These are phyloP conservation scores for Drosophila insularis DNA, from an alignment of 1,140 invertebrate species.

Conservation along the genomic window DNA sequence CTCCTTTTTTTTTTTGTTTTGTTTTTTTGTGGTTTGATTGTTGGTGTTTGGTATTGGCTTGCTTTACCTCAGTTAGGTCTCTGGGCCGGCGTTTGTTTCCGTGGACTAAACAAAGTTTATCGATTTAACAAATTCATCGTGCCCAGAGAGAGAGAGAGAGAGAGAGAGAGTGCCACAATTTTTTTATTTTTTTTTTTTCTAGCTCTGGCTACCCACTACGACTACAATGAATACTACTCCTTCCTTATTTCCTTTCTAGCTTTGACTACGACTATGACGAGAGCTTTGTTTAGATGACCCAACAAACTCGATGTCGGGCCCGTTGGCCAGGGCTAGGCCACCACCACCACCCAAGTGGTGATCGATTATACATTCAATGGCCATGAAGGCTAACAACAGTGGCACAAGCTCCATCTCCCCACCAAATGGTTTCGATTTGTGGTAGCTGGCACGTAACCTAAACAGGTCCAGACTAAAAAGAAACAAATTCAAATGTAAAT, in stretches of 20 bases:
- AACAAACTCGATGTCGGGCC: constrained; percentile 66
- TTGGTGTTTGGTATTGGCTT: constrained; percentile 9
- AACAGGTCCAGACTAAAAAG: neutral
- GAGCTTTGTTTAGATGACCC: constrained; percentile 77
- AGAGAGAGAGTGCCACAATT: constrained; percentile 61
- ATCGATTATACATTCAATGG: constrained; percentile 79
- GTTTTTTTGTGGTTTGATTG: constrained; percentile 9
- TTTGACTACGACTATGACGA: neutral
- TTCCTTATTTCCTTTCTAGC: neutral
- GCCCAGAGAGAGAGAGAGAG: constrained; percentile 37
- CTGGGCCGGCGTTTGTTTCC: constrained; percentile 71
- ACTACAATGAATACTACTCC: neutral
- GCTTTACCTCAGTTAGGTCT: constrained; percentile 32
- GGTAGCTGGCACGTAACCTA: constrained; percentile 5
- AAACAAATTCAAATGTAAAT: neutral
- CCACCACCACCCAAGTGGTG: constrained; percentile 55
- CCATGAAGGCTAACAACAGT: constrained; percentile 74
- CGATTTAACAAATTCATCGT: constrained; percentile 78
- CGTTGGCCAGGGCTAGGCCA: constrained; percentile 45
- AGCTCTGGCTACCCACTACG: constrained; percentile 27
- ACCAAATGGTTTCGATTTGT: constrained; percentile 32
- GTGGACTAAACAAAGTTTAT: constrained; percentile 78
- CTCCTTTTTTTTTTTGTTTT: constrained; percentile 10
- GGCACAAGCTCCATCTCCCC: neutral
- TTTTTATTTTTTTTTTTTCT: no score